These are phyloP conservation scores for Acheta domesticus DNA, from an alignment of 2,888 invertebrate species.

Conservation along the genomic window DNA sequence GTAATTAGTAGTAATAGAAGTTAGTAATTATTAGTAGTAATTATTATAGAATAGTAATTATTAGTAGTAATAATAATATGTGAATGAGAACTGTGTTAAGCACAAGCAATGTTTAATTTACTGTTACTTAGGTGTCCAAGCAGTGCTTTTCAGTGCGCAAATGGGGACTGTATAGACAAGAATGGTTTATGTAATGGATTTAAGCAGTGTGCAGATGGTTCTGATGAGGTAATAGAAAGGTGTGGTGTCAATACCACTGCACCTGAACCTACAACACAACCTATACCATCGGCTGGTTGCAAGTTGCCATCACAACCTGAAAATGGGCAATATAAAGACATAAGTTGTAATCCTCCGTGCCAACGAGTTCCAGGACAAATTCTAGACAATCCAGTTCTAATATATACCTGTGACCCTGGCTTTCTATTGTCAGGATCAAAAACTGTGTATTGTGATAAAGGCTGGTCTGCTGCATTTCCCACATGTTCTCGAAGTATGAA, in stretches of 20 bases:
- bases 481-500: conserved; percentile 30
- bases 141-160: conserved; percentile 58
- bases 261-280: not conserved
- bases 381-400: conserved; percentile 31
- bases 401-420: conserved; percentile 41
- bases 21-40: too few relatives aligned
- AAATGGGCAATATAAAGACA: conserved; percentile 40
- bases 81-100: too few relatives aligned
- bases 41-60: too few relatives aligned
- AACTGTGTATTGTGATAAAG: conserved; percentile 40
- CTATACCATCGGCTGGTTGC: conserved; percentile 30
- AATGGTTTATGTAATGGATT: conserved; percentile 54
- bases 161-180: conserved; percentile 61
- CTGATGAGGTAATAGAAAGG: conserved; percentile 47
- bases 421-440: conserved; percentile 40
- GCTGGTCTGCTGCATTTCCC: conserved; percentile 39
- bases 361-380: conserved; percentile 39
- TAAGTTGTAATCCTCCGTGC: conserved; percentile 39
- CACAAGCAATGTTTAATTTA: too few relatives aligned
- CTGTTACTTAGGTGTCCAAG: conserved; percentile 48
- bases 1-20: too few relatives aligned
- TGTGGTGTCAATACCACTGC: conserved; percentile 19
- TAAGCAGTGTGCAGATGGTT: conserved; percentile 52
- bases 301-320: conserved; percentile 39
- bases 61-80: too few relatives aligned